phyloP scores from a whole-genome alignment of 1,140 invertebrate species.

The Harlomillsia oculata region DNA sequence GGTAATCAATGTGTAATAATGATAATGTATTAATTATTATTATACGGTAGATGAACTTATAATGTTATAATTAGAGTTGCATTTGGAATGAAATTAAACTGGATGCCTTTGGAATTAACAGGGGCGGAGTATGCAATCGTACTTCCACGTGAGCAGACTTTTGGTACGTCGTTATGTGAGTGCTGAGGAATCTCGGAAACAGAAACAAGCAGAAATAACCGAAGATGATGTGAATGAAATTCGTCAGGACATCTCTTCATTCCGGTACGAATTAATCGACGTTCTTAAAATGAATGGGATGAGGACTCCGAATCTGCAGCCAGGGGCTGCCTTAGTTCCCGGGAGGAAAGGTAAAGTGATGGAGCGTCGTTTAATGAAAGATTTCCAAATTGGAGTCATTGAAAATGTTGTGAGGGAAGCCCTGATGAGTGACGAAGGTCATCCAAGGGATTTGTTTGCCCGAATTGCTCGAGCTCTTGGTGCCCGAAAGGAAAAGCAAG shows the following conservation, averaged over 20 bases:
- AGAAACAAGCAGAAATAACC: slow-evolving; percentile 74
- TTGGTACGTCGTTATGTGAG: slow-evolving; percentile 72
- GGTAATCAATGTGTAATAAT: slow-evolving; percentile 45
- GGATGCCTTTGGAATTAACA: neutral
- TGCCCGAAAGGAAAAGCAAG: slow-evolving; percentile 56
- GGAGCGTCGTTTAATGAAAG: slow-evolving; percentile 73
- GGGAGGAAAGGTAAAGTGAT: slow-evolving; percentile 75
- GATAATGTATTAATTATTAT: slow-evolving; percentile 10
- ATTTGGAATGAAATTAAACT: neutral
- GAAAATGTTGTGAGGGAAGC: slow-evolving; percentile 68
- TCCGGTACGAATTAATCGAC: slow-evolving; percentile 77
- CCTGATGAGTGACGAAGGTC: slow-evolving; percentile 49
- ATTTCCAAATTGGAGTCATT: slow-evolving; percentile 78
- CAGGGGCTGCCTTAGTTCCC: slow-evolving; percentile 53
- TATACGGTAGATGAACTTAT: too few relatives aligned
- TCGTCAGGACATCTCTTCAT: slow-evolving; percentile 79
- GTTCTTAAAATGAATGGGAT: slow-evolving; percentile 73
- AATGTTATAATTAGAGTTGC: too few relatives aligned
- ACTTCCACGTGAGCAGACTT: slow-evolving; percentile 65
- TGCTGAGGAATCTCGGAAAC: slow-evolving; percentile 61
- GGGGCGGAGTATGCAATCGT: slow-evolving; percentile 42
- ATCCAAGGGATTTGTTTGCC: slow-evolving; percentile 64
- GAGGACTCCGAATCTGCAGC: slow-evolving; percentile 58
- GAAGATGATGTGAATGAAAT: slow-evolving; percentile 96
- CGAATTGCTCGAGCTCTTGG: slow-evolving; percentile 68